Evolutionary conservation across 2,888 invertebrate species (phyloP), one percentile per base, ranked within the genome.

Genomic region (Epinotia brunnichana): DNA sequence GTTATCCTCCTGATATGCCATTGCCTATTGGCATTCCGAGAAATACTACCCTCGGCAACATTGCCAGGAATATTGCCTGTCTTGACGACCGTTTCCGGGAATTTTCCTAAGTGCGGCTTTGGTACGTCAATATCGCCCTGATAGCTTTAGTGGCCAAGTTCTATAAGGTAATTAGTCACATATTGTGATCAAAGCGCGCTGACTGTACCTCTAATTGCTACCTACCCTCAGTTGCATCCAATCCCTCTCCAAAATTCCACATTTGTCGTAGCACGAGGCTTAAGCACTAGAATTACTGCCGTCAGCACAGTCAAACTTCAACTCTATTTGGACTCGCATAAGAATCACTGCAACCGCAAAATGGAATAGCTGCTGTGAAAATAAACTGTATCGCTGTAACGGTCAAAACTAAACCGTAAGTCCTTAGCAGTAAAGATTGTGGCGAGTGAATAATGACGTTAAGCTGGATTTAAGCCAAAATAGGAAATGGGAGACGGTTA

Each of bases 381-480:
- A 9, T 44, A 7, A 62, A 35, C 19, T 11, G 2, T 41, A 29
- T 53, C 44, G 41, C 29, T 21, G n/a, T 13, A 53, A 44, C 41
- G 29, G 44, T n/a, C 53, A 3, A 71, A 19, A 35, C 10, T 60
- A 29, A n/a, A 71, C 71, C 29, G 0, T 61, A 60, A 15, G 17
- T 0, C 4, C n/a, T 3, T n/a, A 1, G 53, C 5, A 0, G 29
- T 54, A 66, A 44, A 10, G 51, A 53, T 29, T 41, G 21, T 35
- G n/a, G 21, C 5, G n/a, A 19, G 3, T 54, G 59, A 53, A 66
- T 39, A 53, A 48, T 66, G 24, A 35, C 29, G 53, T 64, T 66
- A 35, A 51, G 70, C 66, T 71, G 71, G 71, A 66, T 29, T 17
- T 17, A 3, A 19, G 71, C 71, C 71, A 71, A 54, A 71, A 66